Conservation (phyloP, 2,888 invertebrate genomes). For the Beris chalybata region DNA sequence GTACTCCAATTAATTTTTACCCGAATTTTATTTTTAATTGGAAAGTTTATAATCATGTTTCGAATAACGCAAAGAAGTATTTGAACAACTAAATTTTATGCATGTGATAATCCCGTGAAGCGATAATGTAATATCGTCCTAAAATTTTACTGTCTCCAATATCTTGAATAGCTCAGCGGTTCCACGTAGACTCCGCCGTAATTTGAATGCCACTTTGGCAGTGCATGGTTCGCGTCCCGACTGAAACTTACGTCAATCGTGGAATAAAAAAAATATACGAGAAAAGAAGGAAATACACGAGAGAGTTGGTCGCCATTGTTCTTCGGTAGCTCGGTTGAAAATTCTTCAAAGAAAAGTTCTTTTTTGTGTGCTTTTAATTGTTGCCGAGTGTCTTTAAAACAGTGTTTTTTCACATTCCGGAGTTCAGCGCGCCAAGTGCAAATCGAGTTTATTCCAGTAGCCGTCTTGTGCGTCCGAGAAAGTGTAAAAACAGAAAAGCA, state of each 20-base stretch:
- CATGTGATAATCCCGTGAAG: too few relatives aligned
- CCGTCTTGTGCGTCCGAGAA: slow-evolving; percentile 23
- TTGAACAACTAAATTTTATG: too few relatives aligned
- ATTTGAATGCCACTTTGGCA: slow-evolving; percentile 35
- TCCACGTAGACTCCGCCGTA: too few relatives aligned
- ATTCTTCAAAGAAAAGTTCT: slow-evolving; percentile 29
- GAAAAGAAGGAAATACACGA: slow-evolving; percentile 32
- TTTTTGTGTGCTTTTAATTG: slow-evolving; percentile 9
- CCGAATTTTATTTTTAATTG: too few relatives aligned
- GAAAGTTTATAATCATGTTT: too few relatives aligned
- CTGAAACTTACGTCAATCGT: slow-evolving; percentile 40
- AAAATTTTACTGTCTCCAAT: too few relatives aligned
- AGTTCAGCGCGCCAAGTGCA: slow-evolving; percentile 13
- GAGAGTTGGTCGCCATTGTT: slow-evolving; percentile 40
- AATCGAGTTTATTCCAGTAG: not conserved
- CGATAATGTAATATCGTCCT: too few relatives aligned
- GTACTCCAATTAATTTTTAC: too few relatives aligned
- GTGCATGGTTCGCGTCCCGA: slow-evolving; percentile 14
- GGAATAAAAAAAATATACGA: too few relatives aligned
- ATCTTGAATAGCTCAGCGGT: too few relatives aligned
- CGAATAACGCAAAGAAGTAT: too few relatives aligned
- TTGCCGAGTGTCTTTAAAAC: slow-evolving; percentile 10
- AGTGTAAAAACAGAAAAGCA: slow-evolving; percentile 21
- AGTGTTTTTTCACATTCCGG: slow-evolving; percentile 2
- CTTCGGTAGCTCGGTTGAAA: slow-evolving; percentile 18